Evolutionary conservation across 2,888 invertebrate species (phyloP), one percentile per base, ranked within the genome.

Genomic region (Odontomyia ornata): DNA sequence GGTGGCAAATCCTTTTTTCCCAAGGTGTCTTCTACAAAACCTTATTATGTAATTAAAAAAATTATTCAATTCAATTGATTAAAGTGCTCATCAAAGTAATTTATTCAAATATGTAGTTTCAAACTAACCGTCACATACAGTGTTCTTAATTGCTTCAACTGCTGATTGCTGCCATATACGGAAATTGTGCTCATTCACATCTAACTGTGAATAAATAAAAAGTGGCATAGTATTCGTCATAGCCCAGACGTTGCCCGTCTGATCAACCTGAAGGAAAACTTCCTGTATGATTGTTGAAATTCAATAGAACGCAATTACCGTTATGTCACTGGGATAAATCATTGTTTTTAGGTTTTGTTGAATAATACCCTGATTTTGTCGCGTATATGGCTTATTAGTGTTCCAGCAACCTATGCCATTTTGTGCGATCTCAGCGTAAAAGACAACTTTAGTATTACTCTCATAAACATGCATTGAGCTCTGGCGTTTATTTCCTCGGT

Each of bases 331-430:
- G 0, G 94, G 94, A 83, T 95, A 95, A 76, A 93, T 90, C 87
- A 95, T 88, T 11, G 86, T 89, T 3, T 85, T 82, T 9, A 87
- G 86, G 82, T 94, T 89, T 71, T 89, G 88, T 0, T 90, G 91
- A 0, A 93, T 87, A 0, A 91, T 84, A 0, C 86, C 90, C 25
- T 91, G 87, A 76, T 89, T 91, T 0, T 84, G 84, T 0, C 88
- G 84, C 7, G 84, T 84, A 60, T 92, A 88, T 0, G 88, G 83
- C 7, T 84, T 85, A 0, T 86, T 87, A 0, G 89, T 89, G 81
- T 93, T 92, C 94, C 94, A 95, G 82, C 95, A 95, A 0, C 92
- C 91, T 0, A 95, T 84, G 0, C 92, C 92, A 82, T 93, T 91
- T 21, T 89, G 88, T 47, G 91, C 92, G 0, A 94, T 90, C 80